A percentile compares a stretch with the other conserved stretches of the same genome.
These are phyloP conservation scores for Penaeus indicus DNA, from an alignment of 1,140 invertebrate genomes.

Conservation along the genomic window DNA sequence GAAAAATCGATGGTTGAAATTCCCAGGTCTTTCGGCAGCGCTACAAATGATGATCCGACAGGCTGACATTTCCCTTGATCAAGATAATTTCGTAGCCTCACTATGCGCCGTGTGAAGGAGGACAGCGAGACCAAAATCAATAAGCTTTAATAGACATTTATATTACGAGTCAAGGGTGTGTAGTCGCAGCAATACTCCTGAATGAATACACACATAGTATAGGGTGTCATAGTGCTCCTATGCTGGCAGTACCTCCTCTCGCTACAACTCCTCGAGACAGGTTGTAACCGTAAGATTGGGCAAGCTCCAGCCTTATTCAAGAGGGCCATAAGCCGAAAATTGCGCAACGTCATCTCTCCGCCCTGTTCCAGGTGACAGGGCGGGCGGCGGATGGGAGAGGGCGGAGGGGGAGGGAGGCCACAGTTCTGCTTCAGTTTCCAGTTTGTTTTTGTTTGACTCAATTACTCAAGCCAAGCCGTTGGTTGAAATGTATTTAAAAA, in stretches of 20 bases:
- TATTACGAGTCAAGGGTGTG: too few relatives aligned
- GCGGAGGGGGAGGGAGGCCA: not conserved
- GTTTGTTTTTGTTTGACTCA: too few relatives aligned
- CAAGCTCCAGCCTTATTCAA: not conserved
- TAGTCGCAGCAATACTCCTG: not conserved
- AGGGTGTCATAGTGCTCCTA: constrained; percentile 2
- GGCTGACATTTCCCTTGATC: too few relatives aligned
- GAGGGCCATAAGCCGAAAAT: not conserved
- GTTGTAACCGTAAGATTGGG: not conserved
- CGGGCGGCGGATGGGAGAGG: not conserved
- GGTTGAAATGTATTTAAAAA: too few relatives aligned
- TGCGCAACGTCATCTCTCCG: not conserved
- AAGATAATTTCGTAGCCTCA: too few relatives aligned
- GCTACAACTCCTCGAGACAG: constrained; percentile 25
- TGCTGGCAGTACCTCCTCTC: constrained; percentile 39
- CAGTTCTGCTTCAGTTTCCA: not conserved
- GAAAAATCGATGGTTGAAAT: too few relatives aligned
- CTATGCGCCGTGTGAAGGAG: too few relatives aligned
- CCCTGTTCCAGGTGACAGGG: constrained; percentile 16
- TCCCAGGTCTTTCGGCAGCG: too few relatives aligned
- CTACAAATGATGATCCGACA: too few relatives aligned
- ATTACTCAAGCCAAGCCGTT: too few relatives aligned
- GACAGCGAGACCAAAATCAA: too few relatives aligned
- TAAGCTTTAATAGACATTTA: too few relatives aligned
- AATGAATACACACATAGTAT: not conserved